Evolutionary conservation across 2,113 vertebrate species (phyloP).

Genomic region (Balaeniceps rex): DNA sequence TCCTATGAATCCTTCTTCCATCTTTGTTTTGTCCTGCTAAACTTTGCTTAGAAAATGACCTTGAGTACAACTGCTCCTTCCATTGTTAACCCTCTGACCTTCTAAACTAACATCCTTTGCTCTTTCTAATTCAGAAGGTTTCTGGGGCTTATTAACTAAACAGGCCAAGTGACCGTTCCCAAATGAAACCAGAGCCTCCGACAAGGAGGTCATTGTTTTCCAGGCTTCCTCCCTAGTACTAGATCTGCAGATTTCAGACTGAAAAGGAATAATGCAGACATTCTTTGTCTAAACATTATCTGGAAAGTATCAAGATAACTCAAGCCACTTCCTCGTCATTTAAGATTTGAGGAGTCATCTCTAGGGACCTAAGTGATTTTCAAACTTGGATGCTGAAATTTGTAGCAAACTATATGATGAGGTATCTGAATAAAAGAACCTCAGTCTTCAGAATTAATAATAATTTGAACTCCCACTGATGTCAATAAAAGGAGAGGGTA

Average conservation of each 20-base stretch:
- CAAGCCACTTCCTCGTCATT: constrained; percentile 4
- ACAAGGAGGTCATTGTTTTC: constrained; percentile 60
- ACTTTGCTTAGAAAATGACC: constrained; percentile 13
- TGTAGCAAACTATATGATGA: background rate
- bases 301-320: constrained; percentile 64
- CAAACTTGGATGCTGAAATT: background rate
- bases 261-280: constrained; percentile 53
- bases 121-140: constrained; percentile 51
- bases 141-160: constrained; percentile 63
- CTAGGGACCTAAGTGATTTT: background rate
- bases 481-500: background rate
- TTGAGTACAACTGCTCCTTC: constrained; percentile 28
- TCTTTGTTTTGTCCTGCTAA: background rate
- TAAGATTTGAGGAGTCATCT: constrained; percentile 16
- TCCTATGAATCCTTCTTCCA: background rate
- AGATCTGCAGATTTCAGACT: constrained; percentile 28
- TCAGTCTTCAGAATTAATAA: background rate
- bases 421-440: background rate
- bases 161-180: constrained; percentile 47
- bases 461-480: background rate
- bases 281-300: constrained; percentile 62
- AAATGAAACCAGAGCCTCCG: constrained; percentile 40
- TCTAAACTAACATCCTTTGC: constrained; percentile 62
- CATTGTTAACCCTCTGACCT: constrained; percentile 60
- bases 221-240: constrained; percentile 34